These are phyloP conservation scores for Fregetta grallaria DNA, from an alignment of 2,113 vertebrate species.

Conservation along the genomic window DNA sequence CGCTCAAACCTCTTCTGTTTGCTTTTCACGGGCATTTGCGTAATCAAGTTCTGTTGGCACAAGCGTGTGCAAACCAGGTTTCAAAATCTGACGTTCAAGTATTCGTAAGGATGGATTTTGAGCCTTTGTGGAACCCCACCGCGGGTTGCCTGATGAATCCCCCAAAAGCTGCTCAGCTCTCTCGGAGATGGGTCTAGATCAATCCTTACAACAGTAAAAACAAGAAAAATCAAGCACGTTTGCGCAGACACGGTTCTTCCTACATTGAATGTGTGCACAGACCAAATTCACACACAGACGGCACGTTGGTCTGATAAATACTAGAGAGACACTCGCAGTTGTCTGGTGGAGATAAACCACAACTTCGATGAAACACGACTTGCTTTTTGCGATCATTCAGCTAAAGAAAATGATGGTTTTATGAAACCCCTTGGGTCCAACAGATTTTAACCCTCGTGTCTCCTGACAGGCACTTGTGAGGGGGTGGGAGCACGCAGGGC, in stretches of 20 bases:
- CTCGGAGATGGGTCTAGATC: background rate
- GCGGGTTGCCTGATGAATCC: background rate
- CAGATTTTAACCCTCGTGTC: background rate
- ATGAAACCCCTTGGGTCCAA: background rate
- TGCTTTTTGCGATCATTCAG: background rate
- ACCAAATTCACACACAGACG: no score
- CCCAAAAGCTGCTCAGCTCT: background rate
- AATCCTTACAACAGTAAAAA: background rate
- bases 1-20: background rate
- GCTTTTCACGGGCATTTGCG: background rate
- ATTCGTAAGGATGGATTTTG: background rate
- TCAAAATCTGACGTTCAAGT: background rate
- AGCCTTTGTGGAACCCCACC: background rate
- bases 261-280: accelerated
- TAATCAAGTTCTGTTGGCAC: background rate
- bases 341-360: background rate
- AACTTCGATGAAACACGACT: background rate
- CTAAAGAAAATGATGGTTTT: background rate
- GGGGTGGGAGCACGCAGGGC: background rate
- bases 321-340: background rate
- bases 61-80: background rate
- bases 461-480: accelerated
- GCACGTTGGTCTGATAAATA: accelerated
- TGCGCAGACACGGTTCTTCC: accelerated
- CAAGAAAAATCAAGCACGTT: background rate